Base-by-base conservation (phyloP, 2,797 vertebrate species). In the Microchirus variegatus region DNA sequence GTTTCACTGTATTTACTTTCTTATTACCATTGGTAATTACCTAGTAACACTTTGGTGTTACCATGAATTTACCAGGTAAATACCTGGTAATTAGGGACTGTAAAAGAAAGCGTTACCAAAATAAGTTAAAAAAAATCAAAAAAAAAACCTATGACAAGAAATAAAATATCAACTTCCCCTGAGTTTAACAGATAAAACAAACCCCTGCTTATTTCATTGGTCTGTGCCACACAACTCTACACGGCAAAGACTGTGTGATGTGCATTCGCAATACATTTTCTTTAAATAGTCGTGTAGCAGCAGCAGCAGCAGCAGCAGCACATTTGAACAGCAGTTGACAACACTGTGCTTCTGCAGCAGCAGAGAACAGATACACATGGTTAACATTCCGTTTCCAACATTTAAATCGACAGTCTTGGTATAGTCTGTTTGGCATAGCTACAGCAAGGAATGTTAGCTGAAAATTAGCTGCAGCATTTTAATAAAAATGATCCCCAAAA, bases 61-160 rank as follows among this genome's bases (percentile, higher is more conserved):
- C n/a, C n/a, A n/a, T n/a, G n/a, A n/a, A n/a, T n/a, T n/a, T n/a
- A n/a, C n/a, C n/a, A n/a, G n/a, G n/a, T n/a, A n/a, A n/a, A n/a
- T n/a, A n/a, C n/a, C n/a, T n/a, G n/a, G n/a, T n/a, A n/a, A n/a
- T n/a, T n/a, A n/a, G n/a, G n/a, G n/a, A n/a, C n/a, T n/a, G n/a
- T n/a, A n/a, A n/a, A n/a, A n/a, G n/a, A n/a, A n/a, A n/a, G n/a
- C n/a, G n/a, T n/a, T n/a, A n/a, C n/a, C n/a, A n/a, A n/a, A n/a
- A n/a, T 93, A 92, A 87, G 90, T 88, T 81, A 89, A 74, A 12
- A 50, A n/a, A n/a, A n/a, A n/a, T n/a, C 72, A 2, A 10, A 7
- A 67, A 81, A 9, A 10, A 7, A 67, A 81, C 1, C 31, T 40
- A 67, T 15, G 8, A 76, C 22, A 75, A 48, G 4, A 75, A 74